A percentile compares a stretch with the other conserved stretches of the same genome.
Conservation (phyloP, 2,888 invertebrate genomes). For the Achlya flavicornis region DNA sequence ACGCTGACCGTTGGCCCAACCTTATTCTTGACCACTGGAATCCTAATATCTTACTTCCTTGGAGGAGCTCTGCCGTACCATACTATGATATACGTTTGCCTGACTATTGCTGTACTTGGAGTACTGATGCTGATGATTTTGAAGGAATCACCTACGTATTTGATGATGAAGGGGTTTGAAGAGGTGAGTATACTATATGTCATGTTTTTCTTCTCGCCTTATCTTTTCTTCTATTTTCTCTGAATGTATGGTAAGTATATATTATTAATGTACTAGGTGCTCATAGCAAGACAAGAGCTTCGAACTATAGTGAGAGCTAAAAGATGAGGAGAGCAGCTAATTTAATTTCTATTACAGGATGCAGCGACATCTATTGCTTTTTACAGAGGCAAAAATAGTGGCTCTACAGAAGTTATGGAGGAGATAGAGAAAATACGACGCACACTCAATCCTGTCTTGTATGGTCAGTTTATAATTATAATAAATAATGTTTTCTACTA, state of each 20-base stretch:
- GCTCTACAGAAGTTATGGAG: constrained; percentile 40
- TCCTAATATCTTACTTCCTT: constrained; percentile 48
- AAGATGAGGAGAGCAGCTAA: not conserved
- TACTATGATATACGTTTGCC: constrained; percentile 43
- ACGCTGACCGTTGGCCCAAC: constrained; percentile 48
- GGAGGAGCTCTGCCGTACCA: constrained; percentile 50
- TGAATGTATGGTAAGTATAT: too few relatives aligned
- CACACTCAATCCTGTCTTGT: constrained; percentile 38
- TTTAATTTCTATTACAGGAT: constrained; percentile 36
- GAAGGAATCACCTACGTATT: constrained; percentile 50
- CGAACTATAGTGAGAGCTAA: too few relatives aligned
- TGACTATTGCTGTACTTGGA: constrained; percentile 38
- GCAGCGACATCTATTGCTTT: constrained; percentile 47
- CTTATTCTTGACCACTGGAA: constrained; percentile 49
- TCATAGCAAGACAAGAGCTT: not conserved
- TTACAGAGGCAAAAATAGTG: constrained; percentile 33
- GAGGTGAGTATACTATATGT: constrained; percentile 33
- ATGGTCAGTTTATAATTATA: constrained; percentile 18
- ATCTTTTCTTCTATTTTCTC: too few relatives aligned
- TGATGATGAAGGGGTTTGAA: constrained; percentile 49
- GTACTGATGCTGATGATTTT: constrained; percentile 34
- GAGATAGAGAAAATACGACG: constrained; percentile 41
- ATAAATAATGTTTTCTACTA: not conserved
- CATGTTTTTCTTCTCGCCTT: too few relatives aligned
- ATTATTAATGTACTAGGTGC: not conserved